Evolutionary conservation across 2,888 invertebrate species (phyloP).

Genomic region (Drosophila algonquin): DNA sequence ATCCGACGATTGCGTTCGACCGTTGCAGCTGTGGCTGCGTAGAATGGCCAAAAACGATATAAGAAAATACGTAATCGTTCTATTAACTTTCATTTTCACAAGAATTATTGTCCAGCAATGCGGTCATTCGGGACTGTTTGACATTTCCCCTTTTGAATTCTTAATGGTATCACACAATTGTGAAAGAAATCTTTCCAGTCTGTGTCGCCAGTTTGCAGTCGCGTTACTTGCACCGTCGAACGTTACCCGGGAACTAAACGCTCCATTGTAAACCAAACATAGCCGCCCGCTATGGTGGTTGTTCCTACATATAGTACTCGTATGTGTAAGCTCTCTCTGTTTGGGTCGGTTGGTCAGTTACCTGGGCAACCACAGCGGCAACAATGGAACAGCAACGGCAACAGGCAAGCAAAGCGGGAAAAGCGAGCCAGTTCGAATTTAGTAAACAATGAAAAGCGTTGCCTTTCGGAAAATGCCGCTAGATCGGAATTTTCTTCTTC

Average conservation of each 20-base stretch:
- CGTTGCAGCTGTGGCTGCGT: slow-evolving; percentile 29
- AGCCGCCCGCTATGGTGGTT: slow-evolving; percentile 47
- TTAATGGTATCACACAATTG: neutral
- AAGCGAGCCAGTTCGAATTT: slow-evolving; percentile 59
- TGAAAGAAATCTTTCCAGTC: neutral
- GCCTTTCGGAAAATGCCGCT: slow-evolving; percentile 48
- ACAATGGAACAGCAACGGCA: slow-evolving; percentile 78
- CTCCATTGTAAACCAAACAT: slow-evolving; percentile 68
- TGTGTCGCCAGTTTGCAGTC: slow-evolving; percentile 15
- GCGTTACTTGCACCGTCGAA: slow-evolving; percentile 65
- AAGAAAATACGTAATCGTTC: slow-evolving; percentile 38
- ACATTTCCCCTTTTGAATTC: slow-evolving; percentile 21
- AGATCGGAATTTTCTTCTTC: slow-evolving; percentile 44
- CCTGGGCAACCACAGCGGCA: slow-evolving; percentile 78
- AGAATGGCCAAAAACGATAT: slow-evolving; percentile 57
- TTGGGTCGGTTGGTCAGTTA: slow-evolving; percentile 82
- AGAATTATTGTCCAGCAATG: slow-evolving; percentile 45
- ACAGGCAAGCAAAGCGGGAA: slow-evolving; percentile 64
- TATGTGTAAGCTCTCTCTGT: slow-evolving; percentile 73
- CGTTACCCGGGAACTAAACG: slow-evolving; percentile 77
- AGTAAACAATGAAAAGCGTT: slow-evolving; percentile 57
- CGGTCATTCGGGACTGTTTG: slow-evolving; percentile 22
- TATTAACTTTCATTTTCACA: slow-evolving; percentile 61
- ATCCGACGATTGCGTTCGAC: slow-evolving; percentile 23
- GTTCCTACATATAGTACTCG: slow-evolving; percentile 42